Evolutionary conservation across 2,888 invertebrate species (phyloP).

Genomic region (Pheosia tremula): DNA sequence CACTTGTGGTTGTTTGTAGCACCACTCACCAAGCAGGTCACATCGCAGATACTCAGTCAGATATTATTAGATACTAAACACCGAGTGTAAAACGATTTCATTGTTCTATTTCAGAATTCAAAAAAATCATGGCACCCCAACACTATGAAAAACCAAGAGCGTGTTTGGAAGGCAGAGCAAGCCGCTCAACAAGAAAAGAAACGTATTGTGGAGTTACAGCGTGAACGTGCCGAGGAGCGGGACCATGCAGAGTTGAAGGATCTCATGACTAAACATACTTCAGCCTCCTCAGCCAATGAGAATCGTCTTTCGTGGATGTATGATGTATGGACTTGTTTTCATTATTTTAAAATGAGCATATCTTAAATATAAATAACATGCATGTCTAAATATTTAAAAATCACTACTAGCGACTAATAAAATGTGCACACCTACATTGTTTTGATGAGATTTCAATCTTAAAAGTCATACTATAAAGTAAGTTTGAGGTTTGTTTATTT

Average conservation of each 20-base stretch:
- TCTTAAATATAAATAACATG: not conserved
- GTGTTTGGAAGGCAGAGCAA: slow-evolving; percentile 91
- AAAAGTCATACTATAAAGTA: no score
- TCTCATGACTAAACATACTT: slow-evolving; percentile 81
- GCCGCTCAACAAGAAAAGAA: slow-evolving; percentile 88
- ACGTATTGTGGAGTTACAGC: slow-evolving; percentile 87
- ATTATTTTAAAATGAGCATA: not conserved
- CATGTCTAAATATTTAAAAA: no score
- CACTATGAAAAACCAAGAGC: slow-evolving; percentile 90
- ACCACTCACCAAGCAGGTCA: no score
- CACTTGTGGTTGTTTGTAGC: no score
- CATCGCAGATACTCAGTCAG: no score
- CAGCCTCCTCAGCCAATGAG: slow-evolving; percentile 67
- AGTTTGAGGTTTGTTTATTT: no score
- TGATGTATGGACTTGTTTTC: slow-evolving; percentile 78
- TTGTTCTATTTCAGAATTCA: slow-evolving; percentile 82
- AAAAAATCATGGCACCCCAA: slow-evolving; percentile 93
- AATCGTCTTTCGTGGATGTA: slow-evolving; percentile 95
- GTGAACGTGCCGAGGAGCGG: slow-evolving; percentile 87
- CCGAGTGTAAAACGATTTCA: no score
- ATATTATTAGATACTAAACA: no score
- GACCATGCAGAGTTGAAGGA: slow-evolving; percentile 87
- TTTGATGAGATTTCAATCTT: no score
- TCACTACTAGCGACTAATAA: no score
- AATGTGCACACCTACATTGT: no score